Conservation (phyloP, 2,888 invertebrate species). For the Conus canariensis region DNA sequence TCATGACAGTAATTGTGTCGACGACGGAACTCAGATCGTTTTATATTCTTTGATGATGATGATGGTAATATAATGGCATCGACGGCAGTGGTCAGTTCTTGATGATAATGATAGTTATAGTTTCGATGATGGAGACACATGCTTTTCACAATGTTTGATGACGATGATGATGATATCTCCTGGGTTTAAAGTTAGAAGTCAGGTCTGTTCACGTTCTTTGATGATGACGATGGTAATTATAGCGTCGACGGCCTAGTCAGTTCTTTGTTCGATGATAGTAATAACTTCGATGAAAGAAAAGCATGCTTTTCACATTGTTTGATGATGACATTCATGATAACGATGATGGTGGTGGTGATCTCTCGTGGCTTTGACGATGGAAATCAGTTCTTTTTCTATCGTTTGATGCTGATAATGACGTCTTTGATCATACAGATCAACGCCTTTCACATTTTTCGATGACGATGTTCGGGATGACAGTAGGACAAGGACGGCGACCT, state of each 20-base stretch:
- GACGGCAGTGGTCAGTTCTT: not conserved
- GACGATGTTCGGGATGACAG: not conserved
- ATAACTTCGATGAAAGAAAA: no score
- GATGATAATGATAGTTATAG: not conserved
- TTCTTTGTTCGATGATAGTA: no score
- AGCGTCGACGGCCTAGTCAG: not conserved
- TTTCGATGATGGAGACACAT: not conserved
- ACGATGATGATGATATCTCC: not conserved
- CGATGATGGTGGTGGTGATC: not conserved
- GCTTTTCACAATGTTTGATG: not conserved
- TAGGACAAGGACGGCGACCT: not conserved
- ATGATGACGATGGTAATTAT: not conserved
- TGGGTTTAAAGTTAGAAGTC: no score
- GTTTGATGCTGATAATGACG: conserved; percentile 1
- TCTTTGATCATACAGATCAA: not conserved
- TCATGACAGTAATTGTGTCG: not conserved
- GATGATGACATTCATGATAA: not conserved
- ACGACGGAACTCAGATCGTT: not conserved
- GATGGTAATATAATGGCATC: not conserved
- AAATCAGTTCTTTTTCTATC: no score
- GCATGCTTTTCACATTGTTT: not conserved
- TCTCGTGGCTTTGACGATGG: no score
- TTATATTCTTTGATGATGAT: not conserved
- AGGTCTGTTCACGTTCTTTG: not conserved
- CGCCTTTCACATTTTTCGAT: not conserved